Percentiles rank a stretch among this genome's conserved stretches.
Evolutionary conservation across 2,888 invertebrate species (phyloP).

Genomic region (Torymus tubicola): DNA sequence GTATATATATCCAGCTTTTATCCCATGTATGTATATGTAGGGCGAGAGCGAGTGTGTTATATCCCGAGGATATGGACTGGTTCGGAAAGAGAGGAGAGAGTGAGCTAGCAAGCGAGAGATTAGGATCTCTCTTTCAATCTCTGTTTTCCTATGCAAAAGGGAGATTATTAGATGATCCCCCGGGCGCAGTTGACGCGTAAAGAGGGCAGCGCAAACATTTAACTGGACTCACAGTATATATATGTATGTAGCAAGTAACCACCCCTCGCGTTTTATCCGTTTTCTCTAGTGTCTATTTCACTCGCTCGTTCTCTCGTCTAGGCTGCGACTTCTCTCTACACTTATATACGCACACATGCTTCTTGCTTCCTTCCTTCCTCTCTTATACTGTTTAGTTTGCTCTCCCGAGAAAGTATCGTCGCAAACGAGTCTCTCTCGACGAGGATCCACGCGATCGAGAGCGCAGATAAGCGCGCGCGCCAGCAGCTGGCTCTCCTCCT

Average conservation of each 20-base stretch:
- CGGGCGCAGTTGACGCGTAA: constrained; percentile 59
- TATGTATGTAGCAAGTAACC: background rate
- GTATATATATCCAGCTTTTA: too few relatives aligned
- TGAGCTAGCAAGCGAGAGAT: constrained; percentile 22
- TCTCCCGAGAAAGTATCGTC: background rate
- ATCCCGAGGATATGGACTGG: too few relatives aligned
- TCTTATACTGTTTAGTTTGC: background rate
- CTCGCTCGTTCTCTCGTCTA: constrained; percentile 38
- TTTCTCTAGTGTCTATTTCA: constrained; percentile 19
- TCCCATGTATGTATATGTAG: too few relatives aligned
- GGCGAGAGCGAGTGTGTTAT: too few relatives aligned
- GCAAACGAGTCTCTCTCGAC: too few relatives aligned
- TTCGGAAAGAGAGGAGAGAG: too few relatives aligned
- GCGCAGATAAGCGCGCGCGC: constrained; percentile 22
- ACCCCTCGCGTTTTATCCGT: background rate
- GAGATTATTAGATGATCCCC: constrained; percentile 58
- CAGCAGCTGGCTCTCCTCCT: constrained; percentile 37
- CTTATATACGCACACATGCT: background rate
- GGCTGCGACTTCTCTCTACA: too few relatives aligned
- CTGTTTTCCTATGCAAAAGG: constrained; percentile 49
- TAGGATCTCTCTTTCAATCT: constrained; percentile 33
- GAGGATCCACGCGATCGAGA: constrained; percentile 36
- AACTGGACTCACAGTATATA: constrained; percentile 41
- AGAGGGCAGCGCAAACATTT: constrained; percentile 57
- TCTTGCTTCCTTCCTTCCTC: background rate